Percentiles rank a stretch among this genome's conserved stretches.
Conservation (phyloP, 2,888 invertebrate species). For the Elysia crispata region DNA sequence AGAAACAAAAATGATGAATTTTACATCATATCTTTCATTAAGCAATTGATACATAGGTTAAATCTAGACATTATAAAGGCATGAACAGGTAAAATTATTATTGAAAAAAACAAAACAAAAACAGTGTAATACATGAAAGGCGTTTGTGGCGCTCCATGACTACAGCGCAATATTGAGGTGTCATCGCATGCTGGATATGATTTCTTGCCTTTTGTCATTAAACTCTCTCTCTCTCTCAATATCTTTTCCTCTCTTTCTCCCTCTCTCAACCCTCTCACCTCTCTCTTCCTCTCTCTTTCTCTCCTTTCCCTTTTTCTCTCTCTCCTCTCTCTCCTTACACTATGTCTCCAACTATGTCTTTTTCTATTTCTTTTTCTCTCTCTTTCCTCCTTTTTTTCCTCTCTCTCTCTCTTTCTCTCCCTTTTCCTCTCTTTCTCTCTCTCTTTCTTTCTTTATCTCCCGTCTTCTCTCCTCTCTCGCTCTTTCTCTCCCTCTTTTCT, state of each 20-base stretch:
- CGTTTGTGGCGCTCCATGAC: no score
- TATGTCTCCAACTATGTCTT: neutral
- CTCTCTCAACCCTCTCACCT: conserved; percentile 7
- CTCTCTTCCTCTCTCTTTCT: neutral
- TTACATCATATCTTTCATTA: no score
- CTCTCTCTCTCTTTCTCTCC: conserved; percentile 44
- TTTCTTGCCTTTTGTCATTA: no score
- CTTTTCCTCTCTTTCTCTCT: conserved; percentile 55
- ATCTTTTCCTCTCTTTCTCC: conserved; percentile 28
- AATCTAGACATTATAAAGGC: no score
- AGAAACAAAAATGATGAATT: no score
- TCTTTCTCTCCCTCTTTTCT: neutral
- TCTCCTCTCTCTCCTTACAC: neutral
- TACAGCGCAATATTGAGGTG: no score
- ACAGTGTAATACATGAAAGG: no score
- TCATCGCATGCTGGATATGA: no score
- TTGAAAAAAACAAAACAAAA: no score
- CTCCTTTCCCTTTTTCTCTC: neutral
- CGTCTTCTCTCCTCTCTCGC: neutral
- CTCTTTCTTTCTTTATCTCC: conserved; percentile 38
- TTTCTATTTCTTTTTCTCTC: neutral
- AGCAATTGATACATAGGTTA: no score
- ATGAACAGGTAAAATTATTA: no score
- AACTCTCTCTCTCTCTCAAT: conserved; percentile 21
- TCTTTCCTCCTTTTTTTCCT: conserved; percentile 52